Conservation (phyloP, 2,888 invertebrate species). For the Pterobdella sp. region DNA sequence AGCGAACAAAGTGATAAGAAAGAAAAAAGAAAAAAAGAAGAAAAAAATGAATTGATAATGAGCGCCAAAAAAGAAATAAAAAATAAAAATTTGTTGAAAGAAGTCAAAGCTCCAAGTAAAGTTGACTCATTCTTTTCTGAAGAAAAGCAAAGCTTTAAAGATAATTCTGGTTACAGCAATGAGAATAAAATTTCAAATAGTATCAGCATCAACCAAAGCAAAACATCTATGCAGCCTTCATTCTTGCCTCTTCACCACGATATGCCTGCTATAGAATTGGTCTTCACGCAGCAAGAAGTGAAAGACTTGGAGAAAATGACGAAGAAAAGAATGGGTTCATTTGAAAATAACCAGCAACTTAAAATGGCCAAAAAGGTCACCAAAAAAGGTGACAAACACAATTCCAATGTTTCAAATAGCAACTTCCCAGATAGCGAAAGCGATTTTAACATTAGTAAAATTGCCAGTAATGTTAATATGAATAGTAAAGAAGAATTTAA, state of each 20-base stretch:
- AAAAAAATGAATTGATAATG: not conserved
- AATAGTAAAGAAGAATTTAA: not conserved
- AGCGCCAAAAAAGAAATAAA: no score
- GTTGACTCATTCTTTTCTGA: no score
- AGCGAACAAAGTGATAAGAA: not conserved
- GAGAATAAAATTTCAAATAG: not conserved
- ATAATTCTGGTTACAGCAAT: not conserved
- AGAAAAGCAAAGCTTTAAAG: no score
- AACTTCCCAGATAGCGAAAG: not conserved
- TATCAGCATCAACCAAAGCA: not conserved
- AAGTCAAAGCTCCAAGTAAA: no score
- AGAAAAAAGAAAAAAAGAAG: not conserved
- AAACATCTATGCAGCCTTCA: not conserved
- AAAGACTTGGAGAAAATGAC: not conserved
- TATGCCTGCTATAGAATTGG: not conserved
- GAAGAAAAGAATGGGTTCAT: not conserved
- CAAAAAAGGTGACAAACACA: not conserved
- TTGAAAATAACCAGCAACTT: not conserved
- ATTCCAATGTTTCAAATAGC: not conserved
- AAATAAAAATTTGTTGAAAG: no score
- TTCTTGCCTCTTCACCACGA: not conserved
- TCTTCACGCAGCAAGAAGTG: slow-evolving; percentile 1
- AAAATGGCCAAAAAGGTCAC: not conserved
- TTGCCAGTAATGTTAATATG: not conserved
- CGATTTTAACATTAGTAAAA: not conserved